A percentile compares a stretch with the other conserved stretches of the same genome.
These are phyloP conservation scores for Nemapogon koenigi DNA, from an alignment of 2,888 invertebrate genomes.

Conservation along the genomic window DNA sequence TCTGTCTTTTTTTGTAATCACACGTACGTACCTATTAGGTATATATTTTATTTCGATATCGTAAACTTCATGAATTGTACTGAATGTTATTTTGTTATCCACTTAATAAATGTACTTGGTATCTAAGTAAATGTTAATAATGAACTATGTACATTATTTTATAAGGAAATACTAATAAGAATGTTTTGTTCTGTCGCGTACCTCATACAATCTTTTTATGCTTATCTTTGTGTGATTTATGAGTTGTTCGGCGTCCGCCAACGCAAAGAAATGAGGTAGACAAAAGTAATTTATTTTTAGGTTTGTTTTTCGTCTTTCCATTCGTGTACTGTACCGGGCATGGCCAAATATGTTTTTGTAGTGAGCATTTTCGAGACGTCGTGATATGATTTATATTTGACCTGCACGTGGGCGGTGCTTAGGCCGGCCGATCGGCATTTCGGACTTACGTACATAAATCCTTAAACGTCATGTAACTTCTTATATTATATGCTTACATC, in stretches of 20 bases:
- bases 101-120: no score
- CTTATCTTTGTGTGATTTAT: conserved; percentile 65
- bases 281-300: conserved; percentile 64
- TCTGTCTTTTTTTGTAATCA: no score
- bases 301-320: conserved; percentile 60
- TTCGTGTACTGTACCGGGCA: conserved; percentile 56
- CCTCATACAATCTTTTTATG: conserved; percentile 64
- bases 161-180: conserved; percentile 57
- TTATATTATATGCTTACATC: background rate
- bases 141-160: no score
- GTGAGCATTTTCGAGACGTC: conserved; percentile 65
- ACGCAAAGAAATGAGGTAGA: conserved; percentile 62
- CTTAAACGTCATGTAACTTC: conserved; percentile 18
- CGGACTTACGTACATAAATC: conserved; percentile 48
- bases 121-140: no score
- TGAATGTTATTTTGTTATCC: no score
- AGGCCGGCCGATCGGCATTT: conserved; percentile 54
- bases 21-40: no score
- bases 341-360: conserved; percentile 58
- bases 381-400: conserved; percentile 55
- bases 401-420: conserved; percentile 57
- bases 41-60: no score
- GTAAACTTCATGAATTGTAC: no score
- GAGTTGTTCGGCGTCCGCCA: conserved; percentile 59
- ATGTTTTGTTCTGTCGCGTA: conserved; percentile 57